Evolutionary conservation across 2,888 invertebrate genomes (phyloP), one percentile per base, ranked within the genome.

Genomic region (Papilio gigon): DNA sequence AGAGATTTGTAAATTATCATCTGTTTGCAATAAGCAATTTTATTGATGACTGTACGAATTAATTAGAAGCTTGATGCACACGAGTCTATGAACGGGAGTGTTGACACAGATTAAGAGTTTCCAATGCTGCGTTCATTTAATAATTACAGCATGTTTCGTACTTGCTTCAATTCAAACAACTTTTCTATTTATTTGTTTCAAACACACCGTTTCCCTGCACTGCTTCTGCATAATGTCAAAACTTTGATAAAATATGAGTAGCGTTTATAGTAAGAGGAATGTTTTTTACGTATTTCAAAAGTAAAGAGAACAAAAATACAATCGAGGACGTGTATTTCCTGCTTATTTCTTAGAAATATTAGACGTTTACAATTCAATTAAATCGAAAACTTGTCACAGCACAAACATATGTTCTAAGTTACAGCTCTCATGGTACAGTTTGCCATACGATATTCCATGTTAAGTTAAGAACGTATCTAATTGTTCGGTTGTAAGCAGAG

Each of bases 181-280:
- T 25, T 5, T 6, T 30, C n/a, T 53, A 30, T 53, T 53, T 30
- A 30, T 27, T 14, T n/a, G 27, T 53, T 25, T 50, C 14, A 14
- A 50, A 50, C 27, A 30, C 27, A 30, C 2, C 3, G 17, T 30
- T 56, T 53, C n/a, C 17, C 53, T 56, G 53, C 53, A 56, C n/a
- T 25, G 53, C 14, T 27, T 56, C 17, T 56, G 53, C 53, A 30
- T 56, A 56, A 56, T 56, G 53, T 56, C 8, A 30, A 56, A 56
- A 56, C 53, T 56, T 56, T 30, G 30, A 56, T 27, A 56, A 56
- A 56, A 56, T 56, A 56, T 56, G 30, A 56, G 30, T n/a, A 30
- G 5, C 27, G 53, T 56, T 56, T 56, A 56, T n/a, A 56, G 30
- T 30, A 30, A 56, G 30, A 56, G 17, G 30, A 30, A n/a, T 9